Evolutionary conservation across 1,140 invertebrate species (phyloP).

Genomic region (Sinonovacula constricta): DNA sequence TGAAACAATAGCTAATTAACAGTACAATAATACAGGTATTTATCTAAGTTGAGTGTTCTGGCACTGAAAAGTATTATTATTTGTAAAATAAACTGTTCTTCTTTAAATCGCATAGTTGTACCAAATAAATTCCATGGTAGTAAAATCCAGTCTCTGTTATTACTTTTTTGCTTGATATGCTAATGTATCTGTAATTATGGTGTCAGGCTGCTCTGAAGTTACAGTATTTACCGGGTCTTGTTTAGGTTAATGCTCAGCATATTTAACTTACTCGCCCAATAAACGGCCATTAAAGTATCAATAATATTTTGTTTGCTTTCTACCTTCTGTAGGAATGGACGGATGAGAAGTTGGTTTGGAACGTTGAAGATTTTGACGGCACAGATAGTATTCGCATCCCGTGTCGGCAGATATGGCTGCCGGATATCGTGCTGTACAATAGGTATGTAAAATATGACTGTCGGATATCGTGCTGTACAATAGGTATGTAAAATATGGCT

Average conservation of each 20-base stretch:
- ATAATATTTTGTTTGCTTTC: not conserved
- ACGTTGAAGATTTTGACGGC: conserved; percentile 79
- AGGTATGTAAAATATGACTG: too few species aligned
- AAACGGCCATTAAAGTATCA: not conserved
- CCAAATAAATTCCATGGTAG: too few species aligned
- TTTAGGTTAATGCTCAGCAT: not conserved
- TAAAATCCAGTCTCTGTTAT: too few species aligned
- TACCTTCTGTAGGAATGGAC: conserved; percentile 80
- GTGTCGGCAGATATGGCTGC: conserved; percentile 81
- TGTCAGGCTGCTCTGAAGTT: not conserved
- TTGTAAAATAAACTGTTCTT: too few species aligned
- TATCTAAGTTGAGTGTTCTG: too few species aligned
- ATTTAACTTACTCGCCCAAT: not conserved
- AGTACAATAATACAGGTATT: too few species aligned
- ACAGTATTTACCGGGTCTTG: not conserved
- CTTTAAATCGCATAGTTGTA: too few species aligned
- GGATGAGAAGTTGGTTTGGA: conserved; percentile 81
- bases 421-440: conserved; percentile 83
- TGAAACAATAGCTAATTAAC: too few species aligned
- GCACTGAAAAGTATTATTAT: too few species aligned
- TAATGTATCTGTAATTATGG: not conserved
- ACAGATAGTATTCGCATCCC: conserved; percentile 80
- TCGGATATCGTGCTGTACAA: too few species aligned
- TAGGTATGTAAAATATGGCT: too few species aligned
- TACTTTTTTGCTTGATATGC: too few species aligned